Evolutionary conservation across 2,113 vertebrate species (phyloP), one percentile per base, ranked within the genome.

Genomic region (Vulpes ferrilata): DNA sequence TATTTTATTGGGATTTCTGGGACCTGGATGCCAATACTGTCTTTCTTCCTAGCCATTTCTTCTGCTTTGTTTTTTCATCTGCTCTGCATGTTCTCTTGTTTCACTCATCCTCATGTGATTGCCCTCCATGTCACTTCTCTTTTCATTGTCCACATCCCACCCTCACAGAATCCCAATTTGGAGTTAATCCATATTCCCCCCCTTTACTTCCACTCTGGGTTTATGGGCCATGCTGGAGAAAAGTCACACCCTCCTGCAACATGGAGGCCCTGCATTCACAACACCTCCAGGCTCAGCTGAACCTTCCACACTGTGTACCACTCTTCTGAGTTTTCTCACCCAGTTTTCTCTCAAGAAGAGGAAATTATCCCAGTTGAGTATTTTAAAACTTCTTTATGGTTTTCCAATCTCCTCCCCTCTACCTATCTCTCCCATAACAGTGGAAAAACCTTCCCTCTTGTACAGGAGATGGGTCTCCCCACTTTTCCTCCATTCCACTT

Each of bases 51-150:
- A 38, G 38, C 22, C 48, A 48, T 3, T 2, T 51, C 48, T 19
- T 48, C 65, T 71, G 22, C 20, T 89, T 48, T 11, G 19, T 23
- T 60, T 43, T 57, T 51, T 43, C 55, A 22, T 12, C 25, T 32
- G 4, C 1, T 11, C 35, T 62, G 48, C 25, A 3, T 7, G 2
- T 20, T 15, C 51, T 59, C 73, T 60, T 20, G 5, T 62, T 55
- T 67, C 16, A 15, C 5, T 7, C 32, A 38, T 22, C 74, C 23
- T 62, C 59, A 1, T 11, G 16, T 53, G 35, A 82, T 7, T 9
- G 0, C 27, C 17, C n/a, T 48, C 38, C 51, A 20, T 0, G n/a
- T n/a, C 32, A 5, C 23, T 6, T 1, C 8, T 43, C 32, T 15
- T 91, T 73, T n/a, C 74, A 23, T 4, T 32, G 17, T 55, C 11